A percentile compares a stretch with the other conserved stretches of the same genome.
These are phyloP conservation scores for Delphinus delphis DNA, from an alignment of 2,113 vertebrate genomes.

Conservation along the genomic window DNA sequence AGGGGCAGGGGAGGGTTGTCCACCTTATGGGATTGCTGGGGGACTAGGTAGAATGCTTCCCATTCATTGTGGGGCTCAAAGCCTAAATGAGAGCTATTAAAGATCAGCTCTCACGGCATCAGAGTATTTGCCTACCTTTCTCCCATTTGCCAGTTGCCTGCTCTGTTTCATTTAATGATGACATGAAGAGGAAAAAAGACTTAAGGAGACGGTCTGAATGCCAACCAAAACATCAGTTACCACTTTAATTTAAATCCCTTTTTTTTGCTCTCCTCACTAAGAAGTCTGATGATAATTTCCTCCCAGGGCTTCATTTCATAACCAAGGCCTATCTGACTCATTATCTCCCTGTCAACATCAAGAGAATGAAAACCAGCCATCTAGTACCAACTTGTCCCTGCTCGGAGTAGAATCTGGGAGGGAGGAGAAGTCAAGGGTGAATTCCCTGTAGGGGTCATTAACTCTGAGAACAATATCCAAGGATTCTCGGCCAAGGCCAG, in stretches of 20 bases:
- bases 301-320: conserved; percentile 75
- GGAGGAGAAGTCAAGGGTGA: conserved; percentile 24
- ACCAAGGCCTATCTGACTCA: conserved; percentile 74
- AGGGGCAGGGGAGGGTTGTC: accelerated
- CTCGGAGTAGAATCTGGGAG: conserved; percentile 34
- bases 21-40: not conserved
- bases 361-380: conserved; percentile 74
- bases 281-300: conserved; percentile 74
- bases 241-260: conserved; percentile 56
- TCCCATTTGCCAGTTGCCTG: not conserved
- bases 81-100: not conserved
- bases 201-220: not conserved
- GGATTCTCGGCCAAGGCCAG: not conserved
- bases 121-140: not conserved
- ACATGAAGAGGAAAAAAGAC: not conserved
- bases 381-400: conserved; percentile 55
- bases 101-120: not conserved
- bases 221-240: not conserved
- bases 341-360: conserved; percentile 66
- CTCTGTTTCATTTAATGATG: conserved; percentile 31
- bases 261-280: conserved; percentile 62
- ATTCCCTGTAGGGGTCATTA: conserved; percentile 38
- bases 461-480: conserved; percentile 33
- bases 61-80: not conserved
- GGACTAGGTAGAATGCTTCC: not conserved